Base-by-base conservation (phyloP, 2,113 vertebrate genomes). In the Furnarius figulus region DNA sequence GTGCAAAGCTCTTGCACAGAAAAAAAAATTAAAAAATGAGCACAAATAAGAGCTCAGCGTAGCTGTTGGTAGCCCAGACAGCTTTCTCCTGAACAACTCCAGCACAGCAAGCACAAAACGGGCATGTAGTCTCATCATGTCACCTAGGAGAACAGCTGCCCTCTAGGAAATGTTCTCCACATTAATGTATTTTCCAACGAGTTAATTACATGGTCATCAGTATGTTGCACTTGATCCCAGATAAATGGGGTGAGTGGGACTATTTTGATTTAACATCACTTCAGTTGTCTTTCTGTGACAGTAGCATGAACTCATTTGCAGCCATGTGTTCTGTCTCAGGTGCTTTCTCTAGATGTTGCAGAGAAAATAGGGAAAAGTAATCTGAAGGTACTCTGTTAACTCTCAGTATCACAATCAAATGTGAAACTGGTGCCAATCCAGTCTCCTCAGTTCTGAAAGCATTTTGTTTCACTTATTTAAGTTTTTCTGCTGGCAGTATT, bases 401-500 rank as follows among this genome's bases (percentile, higher is more conserved):
- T 71, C n/a, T 67, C 31, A n/a, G 0, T 6, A 9, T 8, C 14
- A 42, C 39, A 75, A 8, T 59, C 5, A 0, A 21, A 20, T 78
- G 80, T 87, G 40, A 72, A n/a, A 62, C 20, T 39, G 33, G 27
- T 75, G 62, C 39, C 33, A 52, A 33, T 47, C 10, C 47, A 61
- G 30, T 39, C 35, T 58, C 33, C 35, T 87, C 22, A 17, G 12
- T 56, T 75, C 62, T 65, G 58, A 85, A 87, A 83, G 35, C 30
- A 59, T 76, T 95, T 92, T 3, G 1, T 58, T 85, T 89, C 39
- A 35, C n/a, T 77, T 73, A 9, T 40, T 72, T 30, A 14, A 42
- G 59, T 31, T 75, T 70, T 87, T 82, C 52, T n/a, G 28, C 30
- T 42, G 30, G 68, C 35, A 63, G 16, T 55, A 79, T 85, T 88